These are phyloP conservation scores for Oreochromis mossambicus DNA, from an alignment of 2,797 vertebrate genomes.

Conservation along the genomic window DNA sequence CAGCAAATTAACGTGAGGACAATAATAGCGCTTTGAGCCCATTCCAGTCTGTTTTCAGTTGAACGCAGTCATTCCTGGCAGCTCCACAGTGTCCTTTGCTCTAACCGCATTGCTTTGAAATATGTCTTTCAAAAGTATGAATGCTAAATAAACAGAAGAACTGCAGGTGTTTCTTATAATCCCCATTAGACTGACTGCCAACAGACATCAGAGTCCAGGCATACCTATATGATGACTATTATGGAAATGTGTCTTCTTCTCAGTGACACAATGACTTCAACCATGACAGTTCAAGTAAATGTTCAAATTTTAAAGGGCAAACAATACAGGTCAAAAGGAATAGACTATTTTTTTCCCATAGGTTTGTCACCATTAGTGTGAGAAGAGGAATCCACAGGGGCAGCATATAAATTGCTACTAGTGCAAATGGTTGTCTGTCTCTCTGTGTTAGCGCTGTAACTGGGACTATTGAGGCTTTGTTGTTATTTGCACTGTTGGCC, in stretches of 20 bases:
- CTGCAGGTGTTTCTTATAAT: constrained; percentile 31
- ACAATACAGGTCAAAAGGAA: neutral
- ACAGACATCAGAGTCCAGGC: neutral
- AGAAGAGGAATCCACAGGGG: neutral
- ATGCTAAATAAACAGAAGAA: constrained; percentile 33
- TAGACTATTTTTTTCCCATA: neutral
- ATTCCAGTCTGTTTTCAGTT: neutral
- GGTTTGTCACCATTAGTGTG: neutral
- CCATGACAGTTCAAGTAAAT: constrained; percentile 28
- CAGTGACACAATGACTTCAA: neutral
- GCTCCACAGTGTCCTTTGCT: neutral
- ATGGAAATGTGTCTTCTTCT: neutral
- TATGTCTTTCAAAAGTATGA: constrained; percentile 8
- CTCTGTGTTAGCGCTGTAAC: neutral
- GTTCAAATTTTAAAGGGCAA: constrained; percentile 9
- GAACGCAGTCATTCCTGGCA: neutral
- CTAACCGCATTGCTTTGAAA: neutral
- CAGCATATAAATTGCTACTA: neutral
- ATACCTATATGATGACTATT: neutral
- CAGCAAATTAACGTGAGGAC: neutral
- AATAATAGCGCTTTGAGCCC: neutral
- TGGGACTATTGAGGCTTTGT: neutral
- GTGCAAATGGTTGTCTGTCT: neutral
- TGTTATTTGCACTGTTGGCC: neutral
- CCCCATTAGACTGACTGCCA: constrained; percentile 3